Conservation (phyloP, 2,888 invertebrate genomes). For the Sialis lutaria region DNA sequence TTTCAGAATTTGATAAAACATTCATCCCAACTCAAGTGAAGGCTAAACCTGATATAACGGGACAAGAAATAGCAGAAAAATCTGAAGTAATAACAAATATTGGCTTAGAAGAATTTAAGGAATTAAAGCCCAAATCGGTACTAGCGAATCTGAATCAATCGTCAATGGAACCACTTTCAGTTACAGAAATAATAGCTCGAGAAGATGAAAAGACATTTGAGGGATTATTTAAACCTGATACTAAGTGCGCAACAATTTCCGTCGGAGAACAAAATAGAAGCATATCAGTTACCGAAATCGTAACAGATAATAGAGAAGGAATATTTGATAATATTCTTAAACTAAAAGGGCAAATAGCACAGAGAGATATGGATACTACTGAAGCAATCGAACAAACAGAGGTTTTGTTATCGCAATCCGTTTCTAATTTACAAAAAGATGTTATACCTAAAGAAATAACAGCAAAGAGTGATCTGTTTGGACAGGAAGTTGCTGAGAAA, state of each 20-base stretch:
- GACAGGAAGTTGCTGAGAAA: constrained; percentile 25
- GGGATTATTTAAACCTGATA: constrained; percentile 15
- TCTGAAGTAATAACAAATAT: constrained; percentile 18
- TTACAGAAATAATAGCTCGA: constrained; percentile 22
- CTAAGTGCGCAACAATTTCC: constrained; percentile 14
- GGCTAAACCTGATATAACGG: constrained; percentile 15
- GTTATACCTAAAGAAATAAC: constrained; percentile 26
- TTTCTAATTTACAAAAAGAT: constrained; percentile 22
- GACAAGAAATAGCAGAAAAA: constrained; percentile 16
- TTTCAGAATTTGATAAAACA: constrained; percentile 10
- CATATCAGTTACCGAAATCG: constrained; percentile 12
- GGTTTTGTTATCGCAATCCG: constrained; percentile 11
- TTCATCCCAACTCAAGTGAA: constrained; percentile 7
- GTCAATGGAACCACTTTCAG: constrained; percentile 19
- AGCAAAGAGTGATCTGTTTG: constrained; percentile 26
- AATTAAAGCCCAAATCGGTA: constrained; percentile 12
- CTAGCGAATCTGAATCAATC: constrained; percentile 14
- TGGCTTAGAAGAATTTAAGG: constrained; percentile 14
- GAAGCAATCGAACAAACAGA: constrained; percentile 14
- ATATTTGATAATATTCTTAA: constrained; percentile 9
- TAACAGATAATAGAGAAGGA: constrained; percentile 13
- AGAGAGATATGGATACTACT: constrained; percentile 11
- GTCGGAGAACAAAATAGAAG: constrained; percentile 6
- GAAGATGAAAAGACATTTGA: constrained; percentile 20
- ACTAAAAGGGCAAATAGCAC: constrained; percentile 10